phyloP scores from a whole-genome alignment of 2,113 vertebrate species.

The Larimichthys polyactis region DNA sequence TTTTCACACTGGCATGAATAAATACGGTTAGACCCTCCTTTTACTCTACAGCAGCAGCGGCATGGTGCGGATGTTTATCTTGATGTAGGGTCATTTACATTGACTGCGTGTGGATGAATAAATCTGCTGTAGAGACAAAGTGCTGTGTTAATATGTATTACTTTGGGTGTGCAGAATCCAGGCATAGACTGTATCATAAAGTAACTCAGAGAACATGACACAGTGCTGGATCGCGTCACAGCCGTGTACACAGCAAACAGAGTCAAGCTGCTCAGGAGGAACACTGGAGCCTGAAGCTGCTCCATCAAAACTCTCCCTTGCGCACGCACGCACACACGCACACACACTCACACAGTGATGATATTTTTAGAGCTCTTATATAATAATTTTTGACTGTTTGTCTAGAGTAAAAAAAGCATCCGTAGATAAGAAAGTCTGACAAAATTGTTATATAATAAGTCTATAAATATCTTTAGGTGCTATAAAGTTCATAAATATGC shows the following conservation, averaged over 20 bases:
- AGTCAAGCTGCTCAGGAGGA: slow-evolving; percentile 34
- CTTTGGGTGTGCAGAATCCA: not conserved
- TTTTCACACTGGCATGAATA: not conserved
- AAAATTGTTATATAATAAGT: slow-evolving; percentile 59
- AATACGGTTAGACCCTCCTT: too few species aligned
- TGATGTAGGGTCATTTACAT: not conserved
- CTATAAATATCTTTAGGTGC: slow-evolving; percentile 62
- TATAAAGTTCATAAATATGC: slow-evolving; percentile 52
- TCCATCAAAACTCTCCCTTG: slow-evolving; percentile 5
- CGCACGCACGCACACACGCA: too few species aligned
- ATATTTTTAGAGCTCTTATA: slow-evolving; percentile 70
- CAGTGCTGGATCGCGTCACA: slow-evolving; percentile 24
- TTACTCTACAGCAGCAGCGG: not conserved
- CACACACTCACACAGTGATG: not conserved
- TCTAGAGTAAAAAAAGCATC: slow-evolving; percentile 41
- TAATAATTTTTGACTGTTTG: slow-evolving; percentile 57
- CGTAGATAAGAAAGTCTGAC: slow-evolving; percentile 57
- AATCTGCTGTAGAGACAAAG: not conserved
- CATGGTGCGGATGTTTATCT: not conserved
- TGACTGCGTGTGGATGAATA: not conserved
- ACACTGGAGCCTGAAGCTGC: slow-evolving; percentile 30
- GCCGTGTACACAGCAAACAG: not conserved
- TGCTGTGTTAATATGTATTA: not conserved
- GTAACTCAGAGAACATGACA: slow-evolving; percentile 1
- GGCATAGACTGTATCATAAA: not conserved